Evolutionary conservation across 1,140 invertebrate species (phyloP), one percentile per base, ranked within the genome.

Genomic region (Hirudo medicinalis): DNA sequence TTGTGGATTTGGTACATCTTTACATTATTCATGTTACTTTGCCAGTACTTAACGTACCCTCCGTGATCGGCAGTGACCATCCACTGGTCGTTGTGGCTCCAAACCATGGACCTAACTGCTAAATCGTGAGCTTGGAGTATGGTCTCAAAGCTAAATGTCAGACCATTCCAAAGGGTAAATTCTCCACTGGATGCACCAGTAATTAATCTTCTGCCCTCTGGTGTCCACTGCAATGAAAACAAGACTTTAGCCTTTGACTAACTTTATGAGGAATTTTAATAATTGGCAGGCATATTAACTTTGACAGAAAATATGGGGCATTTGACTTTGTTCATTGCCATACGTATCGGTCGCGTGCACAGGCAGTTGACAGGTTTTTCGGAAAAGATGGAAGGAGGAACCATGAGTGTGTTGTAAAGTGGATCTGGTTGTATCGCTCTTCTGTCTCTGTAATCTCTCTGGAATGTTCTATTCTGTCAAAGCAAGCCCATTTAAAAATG

Each of bases 1-100:
- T 99, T 98, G 84, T 99, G 97, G 49, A 94, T 97, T 85, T 98
- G 95, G 86, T 95, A 99, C 93, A 99, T 97, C 87, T 99, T 98
- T 25, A 99, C 97, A 85, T 99, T 99, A 85, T 99, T 99, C 96
- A 99, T 99, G 84, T 99, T 99, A 76, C 93, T 94, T 86, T 99
- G 97, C 97, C 97, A 99, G 85, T 99, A 99, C 80, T 99, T 99
- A 60, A 99, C 92, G 80, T 92, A 99, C 49, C 97, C 97, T 66
- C 89, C 89, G 80, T 99, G 94, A 84, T 99, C 97, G 17, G 92
- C 97, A 0, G 96, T 99, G 57, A 99, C 90, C 93, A 99, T 96
- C 97, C 97, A 99, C 76, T 90, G 89, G 84, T 98, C 95, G 80
- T 94, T 97, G 80, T 97, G 92, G 54, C 94, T 97, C 97, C 97